phyloP scores from a whole-genome alignment of 1,140 invertebrate species.

The Euwallacea similis region DNA sequence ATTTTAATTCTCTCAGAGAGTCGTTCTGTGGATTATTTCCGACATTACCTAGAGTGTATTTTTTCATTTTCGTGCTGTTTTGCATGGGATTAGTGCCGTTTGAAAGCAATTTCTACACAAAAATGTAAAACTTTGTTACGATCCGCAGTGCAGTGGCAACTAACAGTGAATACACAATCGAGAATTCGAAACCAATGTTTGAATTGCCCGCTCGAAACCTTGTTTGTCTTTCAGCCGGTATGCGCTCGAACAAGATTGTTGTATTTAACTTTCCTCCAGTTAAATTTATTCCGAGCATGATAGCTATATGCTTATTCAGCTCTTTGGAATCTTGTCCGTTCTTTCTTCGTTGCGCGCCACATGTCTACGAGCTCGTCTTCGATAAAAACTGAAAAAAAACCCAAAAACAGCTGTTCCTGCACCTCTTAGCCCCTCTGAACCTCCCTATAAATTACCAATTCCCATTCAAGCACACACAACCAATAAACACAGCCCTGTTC shows the following conservation, averaged over 20 bases:
- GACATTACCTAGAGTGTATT: not conserved
- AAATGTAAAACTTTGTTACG: not conserved
- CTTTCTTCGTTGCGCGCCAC: too few relatives aligned
- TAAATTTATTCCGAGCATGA: too few relatives aligned
- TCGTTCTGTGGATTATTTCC: too few relatives aligned
- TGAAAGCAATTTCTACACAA: not conserved
- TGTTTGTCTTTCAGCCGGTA: constrained; percentile 2
- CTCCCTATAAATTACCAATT: too few relatives aligned
- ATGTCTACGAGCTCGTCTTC: too few relatives aligned
- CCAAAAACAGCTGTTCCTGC: too few relatives aligned
- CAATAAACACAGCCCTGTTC: too few relatives aligned
- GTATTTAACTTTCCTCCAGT: not conserved
- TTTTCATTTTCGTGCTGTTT: not conserved
- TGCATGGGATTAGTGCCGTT: not conserved
- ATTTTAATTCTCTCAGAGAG: not conserved
- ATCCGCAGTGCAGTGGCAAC: not conserved
- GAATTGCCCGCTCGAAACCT: not conserved
- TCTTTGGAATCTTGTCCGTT: too few relatives aligned
- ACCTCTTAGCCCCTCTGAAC: too few relatives aligned
- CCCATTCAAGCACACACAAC: too few relatives aligned
- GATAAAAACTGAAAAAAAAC: too few relatives aligned
- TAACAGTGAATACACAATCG: not conserved
- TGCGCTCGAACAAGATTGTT: constrained; percentile 2
- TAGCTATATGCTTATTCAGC: too few relatives aligned
- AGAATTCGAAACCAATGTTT: constrained; percentile 2